Evolutionary conservation across 1,140 invertebrate species (phyloP), one percentile per base, ranked within the genome.

Genomic region (Bombyx mori): DNA sequence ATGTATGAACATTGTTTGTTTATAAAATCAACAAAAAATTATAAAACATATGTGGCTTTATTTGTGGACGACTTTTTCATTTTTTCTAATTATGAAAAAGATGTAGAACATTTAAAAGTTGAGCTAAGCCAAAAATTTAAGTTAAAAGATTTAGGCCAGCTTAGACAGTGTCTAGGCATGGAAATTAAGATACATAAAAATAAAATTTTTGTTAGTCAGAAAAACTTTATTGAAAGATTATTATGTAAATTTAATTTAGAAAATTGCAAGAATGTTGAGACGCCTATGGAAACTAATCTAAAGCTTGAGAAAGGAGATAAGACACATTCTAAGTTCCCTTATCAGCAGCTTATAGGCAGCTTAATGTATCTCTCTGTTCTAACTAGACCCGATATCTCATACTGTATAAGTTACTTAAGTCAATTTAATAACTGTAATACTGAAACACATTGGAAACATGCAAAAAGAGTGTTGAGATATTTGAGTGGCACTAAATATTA

Each of bases 381-480:
- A 6, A 61, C 60, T 2, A 54, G 52, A n/a, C 55, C 60, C 42
- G 60, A 61, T n/a, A 61, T 61, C 3, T 8, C 55, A 9, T 61
- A 44, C 50, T 44, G 48, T 54, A 45, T 57, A 44, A 54, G 51
- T 42, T 61, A 61, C 46, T 26, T 57, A 42, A 57, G 60, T 54
- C 55, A 61, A 26, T 61, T 57, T 54, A 61, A 61, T 48, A 61
- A 54, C 52, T 54, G 52, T 50, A 52, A 45, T 9, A 51, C 50
- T 54, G 12, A 57, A 51, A 54, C 26, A 44, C 56, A 57, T 51
- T 62, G 53, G 47, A 35, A 47, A 44, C 51, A 60, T 54, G 60
- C 57, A 49, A 64, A 63, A 55, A 45, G 63, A 44, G 42, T 66
- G 18, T 52, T 66, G 22, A 60, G 52, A 58, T 62, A 66, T 54